phyloP scores from a whole-genome alignment of 2,113 vertebrate species.

The Dipodomys stephensi region DNA sequence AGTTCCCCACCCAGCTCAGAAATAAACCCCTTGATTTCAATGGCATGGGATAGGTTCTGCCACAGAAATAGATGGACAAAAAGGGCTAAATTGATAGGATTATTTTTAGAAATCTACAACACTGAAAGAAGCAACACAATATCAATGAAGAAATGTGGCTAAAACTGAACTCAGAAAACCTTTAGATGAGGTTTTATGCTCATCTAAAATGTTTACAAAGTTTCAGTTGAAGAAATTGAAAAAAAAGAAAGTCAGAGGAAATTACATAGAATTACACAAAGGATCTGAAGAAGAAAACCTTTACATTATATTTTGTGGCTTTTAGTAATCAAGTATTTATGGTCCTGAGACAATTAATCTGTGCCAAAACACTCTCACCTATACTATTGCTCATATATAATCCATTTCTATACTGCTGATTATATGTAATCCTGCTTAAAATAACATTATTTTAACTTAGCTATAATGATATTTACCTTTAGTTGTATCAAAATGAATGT shows the following conservation, averaged over 20 bases:
- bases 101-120: background rate
- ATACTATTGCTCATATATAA: background rate
- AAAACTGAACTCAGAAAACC: constrained; percentile 17
- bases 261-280: constrained; percentile 17
- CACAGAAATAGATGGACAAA: constrained; percentile 25
- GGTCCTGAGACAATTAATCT: constrained; percentile 6
- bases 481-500: constrained; percentile 10
- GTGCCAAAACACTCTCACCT: background rate
- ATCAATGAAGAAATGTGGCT: constrained; percentile 26
- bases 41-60: constrained; percentile 2
- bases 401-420: background rate
- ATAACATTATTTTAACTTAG: constrained; percentile 36
- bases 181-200: background rate
- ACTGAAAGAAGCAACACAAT: background rate
- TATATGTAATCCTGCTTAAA: background rate
- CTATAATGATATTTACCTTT: constrained; percentile 10
- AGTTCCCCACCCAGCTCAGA: constrained; percentile 38
- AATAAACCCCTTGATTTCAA: constrained; percentile 33
- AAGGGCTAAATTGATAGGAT: constrained; percentile 17
- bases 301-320: background rate
- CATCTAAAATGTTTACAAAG: constrained; percentile 43
- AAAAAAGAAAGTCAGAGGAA: background rate
- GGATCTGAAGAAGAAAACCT: constrained; percentile 1
- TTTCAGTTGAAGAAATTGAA: background rate
- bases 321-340: constrained; percentile 44